Conservation (phyloP, 92 coral and sea anemone species). For the Metridium senile region DNA sequence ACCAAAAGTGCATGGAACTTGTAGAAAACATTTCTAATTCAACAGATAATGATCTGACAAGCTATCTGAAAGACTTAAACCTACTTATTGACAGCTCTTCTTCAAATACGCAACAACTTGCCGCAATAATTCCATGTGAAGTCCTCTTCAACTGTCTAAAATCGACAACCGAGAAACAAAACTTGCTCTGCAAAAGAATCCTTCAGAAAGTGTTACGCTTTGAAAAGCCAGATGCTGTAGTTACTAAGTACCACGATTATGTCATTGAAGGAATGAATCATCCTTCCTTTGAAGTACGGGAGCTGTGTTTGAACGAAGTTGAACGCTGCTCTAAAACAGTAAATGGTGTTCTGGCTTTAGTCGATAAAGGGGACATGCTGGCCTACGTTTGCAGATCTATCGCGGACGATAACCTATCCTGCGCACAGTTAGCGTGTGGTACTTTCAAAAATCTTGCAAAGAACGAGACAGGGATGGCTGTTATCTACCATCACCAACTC, state of each 20-base stretch:
- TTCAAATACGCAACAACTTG: conserved; percentile 58
- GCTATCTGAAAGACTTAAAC: conserved; percentile 60
- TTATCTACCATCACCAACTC: conserved; percentile 65
- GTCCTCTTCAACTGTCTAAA: conserved; percentile 67
- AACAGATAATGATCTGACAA: conserved; percentile 49
- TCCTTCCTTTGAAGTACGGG: conserved; percentile 86
- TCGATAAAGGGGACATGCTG: conserved; percentile 77
- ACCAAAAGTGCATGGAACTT: conserved; percentile 61
- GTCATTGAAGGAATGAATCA: conserved; percentile 93
- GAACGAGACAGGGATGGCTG: conserved; percentile 78
- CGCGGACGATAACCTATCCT: conserved; percentile 65
- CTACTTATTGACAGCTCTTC: conserved; percentile 67
- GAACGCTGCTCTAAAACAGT: conserved; percentile 78
- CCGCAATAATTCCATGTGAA: conserved; percentile 56
- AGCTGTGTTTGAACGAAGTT: conserved; percentile 80
- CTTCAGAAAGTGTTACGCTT: conserved; percentile 78
- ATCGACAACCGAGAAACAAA: conserved; percentile 69
- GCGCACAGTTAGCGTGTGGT: conserved; percentile 74
- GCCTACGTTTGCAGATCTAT: conserved; percentile 74
- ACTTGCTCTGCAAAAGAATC: conserved; percentile 64
- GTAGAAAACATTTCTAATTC: conserved; percentile 71
- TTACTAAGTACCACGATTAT: conserved; percentile 75
- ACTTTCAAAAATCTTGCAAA: conserved; percentile 72
- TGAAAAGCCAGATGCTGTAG: conserved; percentile 76
- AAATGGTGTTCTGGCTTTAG: conserved; percentile 79